Base-by-base conservation (phyloP, 2,797 vertebrate species). In the Myripristis jacobus region DNA sequence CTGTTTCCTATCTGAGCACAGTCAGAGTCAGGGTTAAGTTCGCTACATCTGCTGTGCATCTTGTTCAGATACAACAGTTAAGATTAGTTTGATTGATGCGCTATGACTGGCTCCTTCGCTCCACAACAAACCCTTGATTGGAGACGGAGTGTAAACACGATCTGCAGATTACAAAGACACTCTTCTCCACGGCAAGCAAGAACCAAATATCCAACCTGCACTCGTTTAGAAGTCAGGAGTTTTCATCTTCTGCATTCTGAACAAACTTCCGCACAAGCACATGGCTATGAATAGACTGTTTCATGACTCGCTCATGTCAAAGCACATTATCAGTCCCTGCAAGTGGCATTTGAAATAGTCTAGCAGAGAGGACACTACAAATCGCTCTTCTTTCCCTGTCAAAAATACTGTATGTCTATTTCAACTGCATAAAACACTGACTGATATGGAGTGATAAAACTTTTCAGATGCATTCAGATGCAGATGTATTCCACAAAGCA, bases 21-120 rank as follows among this genome's bases (percentile, higher is more conserved):
- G 66, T 80, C 54, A 73, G 78, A 73, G 62, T 41, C 57, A 68
- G 25, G n/a, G 51, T 15, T 69, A 27, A 31, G 64, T 81, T 79
- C 41, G 67, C 73, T 50, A 22, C 63, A 43, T 57, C 54, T 53
- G 38, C 54, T 51, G 62, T 65, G 55, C 22, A 79, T 72, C 70
- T 61, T 7, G n/a, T 69, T 76, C 60, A 75, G 46, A 11, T 64
- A 76, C 53, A 73, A 47, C 50, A 47, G 50, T 13, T 5, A 19
- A 48, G 46, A 73, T 53, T n/a, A 77, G 66, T 21, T 36, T 22
- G 25, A 68, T 31, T 55, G 50, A 67, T 31, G 36, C 62, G 25
- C 11, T 31, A 16, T 11, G 24, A 48, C 36, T 51, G 54, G 52
- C 18, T 15, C 2, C 6, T 12, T 57, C 50, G 57, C 9, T 41